Conservation (phyloP, 2,113 vertebrate species). For the Uria aalge region DNA sequence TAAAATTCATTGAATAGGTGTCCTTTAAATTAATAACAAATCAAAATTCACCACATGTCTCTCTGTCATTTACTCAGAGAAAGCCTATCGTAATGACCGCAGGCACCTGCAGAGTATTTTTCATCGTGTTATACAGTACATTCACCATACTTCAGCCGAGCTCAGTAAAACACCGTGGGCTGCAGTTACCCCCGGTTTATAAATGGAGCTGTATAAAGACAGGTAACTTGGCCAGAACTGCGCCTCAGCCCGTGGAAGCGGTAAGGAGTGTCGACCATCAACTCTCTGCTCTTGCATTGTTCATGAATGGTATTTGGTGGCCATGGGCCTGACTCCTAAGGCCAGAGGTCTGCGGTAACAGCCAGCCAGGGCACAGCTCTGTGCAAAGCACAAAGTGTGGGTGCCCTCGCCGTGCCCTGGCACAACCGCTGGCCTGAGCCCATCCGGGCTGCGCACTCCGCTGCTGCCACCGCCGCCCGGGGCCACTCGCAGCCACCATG, state of each 20-base stretch:
- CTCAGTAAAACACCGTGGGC: not conserved
- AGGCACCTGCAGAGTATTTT: not conserved
- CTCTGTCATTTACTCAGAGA: not conserved
- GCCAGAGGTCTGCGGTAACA: not conserved
- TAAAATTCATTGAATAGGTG: not conserved
- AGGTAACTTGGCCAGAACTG: not conserved
- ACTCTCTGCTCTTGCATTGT: not conserved
- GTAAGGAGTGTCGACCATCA: not conserved
- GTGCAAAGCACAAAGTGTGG: accelerated
- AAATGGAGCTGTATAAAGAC: not conserved
- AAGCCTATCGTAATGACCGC: accelerated
- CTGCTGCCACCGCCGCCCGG: not conserved
- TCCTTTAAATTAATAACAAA: not conserved
- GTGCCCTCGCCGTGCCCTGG: not conserved
- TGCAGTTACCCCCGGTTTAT: not conserved
- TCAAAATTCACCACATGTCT: not conserved
- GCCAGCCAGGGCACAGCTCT: accelerated
- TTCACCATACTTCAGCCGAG: not conserved
- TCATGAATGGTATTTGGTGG: not conserved
- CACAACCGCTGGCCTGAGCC: not conserved
- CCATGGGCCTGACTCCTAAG: not conserved
- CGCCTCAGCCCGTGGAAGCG: not conserved
- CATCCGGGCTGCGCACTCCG: not conserved
- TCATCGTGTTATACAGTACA: not conserved
- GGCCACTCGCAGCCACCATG: not conserved